Evolutionary conservation across 2,888 invertebrate genomes (phyloP), one percentile per base, ranked within the genome.

Genomic region (Caenorhabditis sp.): DNA sequence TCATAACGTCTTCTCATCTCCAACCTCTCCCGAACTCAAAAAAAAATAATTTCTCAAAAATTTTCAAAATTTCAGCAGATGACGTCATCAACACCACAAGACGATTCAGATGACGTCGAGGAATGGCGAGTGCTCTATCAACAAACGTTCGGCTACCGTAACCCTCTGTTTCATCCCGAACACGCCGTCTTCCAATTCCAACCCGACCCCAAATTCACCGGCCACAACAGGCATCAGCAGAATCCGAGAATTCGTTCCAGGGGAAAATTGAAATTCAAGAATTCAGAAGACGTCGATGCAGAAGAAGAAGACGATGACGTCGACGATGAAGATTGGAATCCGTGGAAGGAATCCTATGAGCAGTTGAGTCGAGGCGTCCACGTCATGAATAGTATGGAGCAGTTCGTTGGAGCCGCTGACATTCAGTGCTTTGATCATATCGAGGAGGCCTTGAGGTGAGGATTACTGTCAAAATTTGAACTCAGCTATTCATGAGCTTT

Each of bases 341-440:
- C 97, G 0, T 99, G 98, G 98, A 98, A 98, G 93, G 98, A 98
- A 93, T 97, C 97, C 92, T 98, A 98, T 93, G 95, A 95, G 89
- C 97, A 97, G 93, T 94, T 98, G 85, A 84, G 89, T 26, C 83
- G 88, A 24, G 91, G 90, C 3, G 89, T 92, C 8, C 91, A 91
- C 77, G 91, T 91, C n/a, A 86, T 91, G 49, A 90, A 89, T 8
- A 85, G 85, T 16, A 26, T 70, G 31, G 80, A 80, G n/a, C 38
- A 85, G n/a, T 73, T 85, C 49, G 86, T 84, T 1, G 86, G 88
- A n/a, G 88, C 89, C n/a, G 69, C 89, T n/a, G 83, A 85, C 5
- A 84, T 91, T n/a, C 68, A 83, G 24, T 89, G 89, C 54, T 90
- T 89, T 72, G 91, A 92, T 31, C 77, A 83, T 47, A 82, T 91